Percentiles rank a stretch among this genome's conserved stretches.
phyloP scores from a whole-genome alignment of 2,888 invertebrate genomes.

The Ariolimax columbianus region DNA sequence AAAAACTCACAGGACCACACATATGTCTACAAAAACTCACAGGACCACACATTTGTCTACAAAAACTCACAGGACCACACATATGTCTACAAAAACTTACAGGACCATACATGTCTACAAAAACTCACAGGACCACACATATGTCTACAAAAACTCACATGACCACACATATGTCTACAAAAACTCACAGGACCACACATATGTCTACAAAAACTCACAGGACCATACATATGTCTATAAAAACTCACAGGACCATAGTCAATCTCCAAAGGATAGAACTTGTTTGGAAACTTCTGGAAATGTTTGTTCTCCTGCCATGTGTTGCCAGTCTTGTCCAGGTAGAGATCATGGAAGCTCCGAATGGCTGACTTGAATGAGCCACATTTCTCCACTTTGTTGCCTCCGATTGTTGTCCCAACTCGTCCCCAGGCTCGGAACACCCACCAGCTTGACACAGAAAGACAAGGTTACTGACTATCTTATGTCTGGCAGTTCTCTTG shows the following conservation, averaged over 20 bases:
- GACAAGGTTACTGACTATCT: too few species aligned
- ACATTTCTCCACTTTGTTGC: constrained; percentile 75
- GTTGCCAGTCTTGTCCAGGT: constrained; percentile 90
- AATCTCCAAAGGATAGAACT: constrained; percentile 91
- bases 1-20: too few species aligned
- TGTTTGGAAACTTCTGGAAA: constrained; percentile 86
- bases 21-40: too few species aligned
- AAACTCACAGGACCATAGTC: constrained; percentile 86
- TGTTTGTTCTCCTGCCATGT: constrained; percentile 84
- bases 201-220: neutral
- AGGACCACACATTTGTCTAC: too few species aligned
- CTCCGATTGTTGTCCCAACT: constrained; percentile 95
- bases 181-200: too few species aligned
- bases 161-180: too few species aligned
- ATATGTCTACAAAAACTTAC: too few species aligned
- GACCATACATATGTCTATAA: neutral
- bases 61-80: too few species aligned
- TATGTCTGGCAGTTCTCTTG: too few species aligned
- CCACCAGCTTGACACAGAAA: constrained; percentile 82
- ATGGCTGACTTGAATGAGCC: constrained; percentile 77
- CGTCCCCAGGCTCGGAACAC: constrained; percentile 96
- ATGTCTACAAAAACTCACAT: too few species aligned
- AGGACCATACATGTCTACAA: too few species aligned
- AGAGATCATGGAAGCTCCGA: constrained; percentile 83
- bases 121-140: too few species aligned